These are phyloP conservation scores for Conomelus anceps DNA, from an alignment of 2,888 invertebrate species.

Conservation along the genomic window DNA sequence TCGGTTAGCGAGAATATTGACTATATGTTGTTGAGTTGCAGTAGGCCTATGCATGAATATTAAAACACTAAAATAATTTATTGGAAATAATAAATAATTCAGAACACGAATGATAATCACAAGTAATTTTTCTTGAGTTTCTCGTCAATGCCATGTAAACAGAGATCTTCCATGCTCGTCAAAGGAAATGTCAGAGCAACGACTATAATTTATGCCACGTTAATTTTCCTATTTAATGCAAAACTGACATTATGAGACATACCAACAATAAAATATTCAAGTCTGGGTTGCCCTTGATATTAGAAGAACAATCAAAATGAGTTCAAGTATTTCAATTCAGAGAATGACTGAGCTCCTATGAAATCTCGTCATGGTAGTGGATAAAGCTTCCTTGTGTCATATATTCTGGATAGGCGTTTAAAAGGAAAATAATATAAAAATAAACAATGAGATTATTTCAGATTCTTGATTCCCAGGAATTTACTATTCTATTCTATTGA, in stretches of 20 bases:
- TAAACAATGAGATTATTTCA: not conserved
- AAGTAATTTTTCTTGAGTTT: not conserved
- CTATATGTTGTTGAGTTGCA: no score
- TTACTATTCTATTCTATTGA: not conserved
- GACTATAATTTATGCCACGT: not conserved
- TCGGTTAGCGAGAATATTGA: no score
- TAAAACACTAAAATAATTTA: no score
- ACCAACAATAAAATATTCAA: not conserved
- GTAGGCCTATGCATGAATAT: no score
- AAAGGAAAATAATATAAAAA: not conserved
- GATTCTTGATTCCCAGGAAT: not conserved
- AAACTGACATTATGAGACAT: not conserved
- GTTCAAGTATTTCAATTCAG: not conserved
- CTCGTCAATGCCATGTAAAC: not conserved
- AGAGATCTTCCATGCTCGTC: not conserved
- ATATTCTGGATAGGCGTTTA: not conserved
- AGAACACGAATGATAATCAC: not conserved
- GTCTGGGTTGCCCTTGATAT: not conserved
- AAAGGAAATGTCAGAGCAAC: not conserved
- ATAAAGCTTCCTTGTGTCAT: not conserved
- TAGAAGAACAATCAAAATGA: not conserved
- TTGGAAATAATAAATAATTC: not conserved
- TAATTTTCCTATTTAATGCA: not conserved
- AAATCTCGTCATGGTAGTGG: not conserved
- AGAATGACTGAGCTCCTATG: not conserved